These are phyloP conservation scores for Heliothis virescens DNA, from an alignment of 1,140 invertebrate genomes.

Conservation along the genomic window DNA sequence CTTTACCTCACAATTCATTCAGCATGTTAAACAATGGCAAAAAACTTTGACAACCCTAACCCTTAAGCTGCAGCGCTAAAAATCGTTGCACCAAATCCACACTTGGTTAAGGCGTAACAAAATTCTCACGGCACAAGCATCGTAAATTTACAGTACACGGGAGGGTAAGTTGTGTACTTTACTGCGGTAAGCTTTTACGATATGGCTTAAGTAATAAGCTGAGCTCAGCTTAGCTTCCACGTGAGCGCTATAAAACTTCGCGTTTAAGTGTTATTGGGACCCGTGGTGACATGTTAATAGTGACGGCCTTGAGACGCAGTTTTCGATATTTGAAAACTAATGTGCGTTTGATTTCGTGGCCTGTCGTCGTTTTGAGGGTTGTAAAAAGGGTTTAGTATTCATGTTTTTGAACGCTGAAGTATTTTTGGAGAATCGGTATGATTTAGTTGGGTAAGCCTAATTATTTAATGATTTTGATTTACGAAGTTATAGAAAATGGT, in stretches of 20 bases:
- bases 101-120: slow-evolving; percentile 71
- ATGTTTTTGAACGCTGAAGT: neutral
- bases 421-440: neutral
- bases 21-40: neutral
- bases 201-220: slow-evolving; percentile 56
- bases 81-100: slow-evolving; percentile 69
- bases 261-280: slow-evolving; percentile 42
- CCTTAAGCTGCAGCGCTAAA: slow-evolving; percentile 54
- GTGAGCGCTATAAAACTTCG: slow-evolving; percentile 45
- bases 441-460: neutral
- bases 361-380: neutral
- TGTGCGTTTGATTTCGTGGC: slow-evolving; percentile 31
- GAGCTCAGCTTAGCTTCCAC: slow-evolving; percentile 40
- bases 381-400: slow-evolving; percentile 1
- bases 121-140: slow-evolving; percentile 79
- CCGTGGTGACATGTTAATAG: slow-evolving; percentile 41
- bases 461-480: no score
- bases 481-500: no score
- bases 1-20: no score
- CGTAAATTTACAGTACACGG: slow-evolving; percentile 79
- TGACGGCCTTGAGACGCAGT: slow-evolving; percentile 25
- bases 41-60: slow-evolving; percentile 30
- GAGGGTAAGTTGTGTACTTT: slow-evolving; percentile 81
- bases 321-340: slow-evolving; percentile 28
- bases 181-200: slow-evolving; percentile 74